Conservation (phyloP, 2,888 invertebrate genomes). For the Troilus luridus region DNA sequence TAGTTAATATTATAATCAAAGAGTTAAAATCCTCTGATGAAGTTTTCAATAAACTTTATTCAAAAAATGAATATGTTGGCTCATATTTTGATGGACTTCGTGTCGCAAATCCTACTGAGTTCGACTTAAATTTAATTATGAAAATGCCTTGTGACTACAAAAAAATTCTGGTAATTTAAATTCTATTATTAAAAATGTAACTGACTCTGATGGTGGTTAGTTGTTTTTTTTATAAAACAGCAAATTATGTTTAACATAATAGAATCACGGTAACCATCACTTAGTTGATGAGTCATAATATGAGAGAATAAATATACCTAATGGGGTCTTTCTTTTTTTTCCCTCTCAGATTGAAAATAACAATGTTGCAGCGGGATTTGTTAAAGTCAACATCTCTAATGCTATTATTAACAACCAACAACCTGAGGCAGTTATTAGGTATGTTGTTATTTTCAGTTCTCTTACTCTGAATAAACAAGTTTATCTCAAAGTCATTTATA, state of each 20-base stretch:
- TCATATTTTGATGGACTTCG: constrained; percentile 77
- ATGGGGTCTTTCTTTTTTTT: neutral
- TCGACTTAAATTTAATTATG: constrained; percentile 75
- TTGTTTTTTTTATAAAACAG: neutral
- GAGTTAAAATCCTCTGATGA: constrained; percentile 50
- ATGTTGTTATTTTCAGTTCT: neutral
- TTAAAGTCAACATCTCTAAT: constrained; percentile 30
- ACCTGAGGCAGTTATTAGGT: constrained; percentile 38
- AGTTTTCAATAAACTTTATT: constrained; percentile 59
- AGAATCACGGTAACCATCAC: neutral
- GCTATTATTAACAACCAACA: neutral
- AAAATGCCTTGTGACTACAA: constrained; percentile 65
- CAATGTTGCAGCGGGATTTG: neutral
- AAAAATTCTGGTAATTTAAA: constrained; percentile 57
- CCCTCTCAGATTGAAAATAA: constrained; percentile 26
- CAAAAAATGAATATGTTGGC: constrained; percentile 69
- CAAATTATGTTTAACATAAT: neutral
- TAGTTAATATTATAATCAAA: constrained; percentile 48
- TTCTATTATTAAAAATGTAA: neutral
- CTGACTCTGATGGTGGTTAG: too few relatives aligned
- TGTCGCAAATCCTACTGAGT: constrained; percentile 75
- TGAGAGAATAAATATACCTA: neutral
- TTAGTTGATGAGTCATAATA: neutral
- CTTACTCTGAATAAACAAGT: neutral
- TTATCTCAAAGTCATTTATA: too few relatives aligned